Percentiles rank a stretch among this genome's conserved stretches.
These are phyloP conservation scores for Todiramphus saurophagus DNA, from an alignment of 2,113 vertebrate genomes.

Conservation along the genomic window DNA sequence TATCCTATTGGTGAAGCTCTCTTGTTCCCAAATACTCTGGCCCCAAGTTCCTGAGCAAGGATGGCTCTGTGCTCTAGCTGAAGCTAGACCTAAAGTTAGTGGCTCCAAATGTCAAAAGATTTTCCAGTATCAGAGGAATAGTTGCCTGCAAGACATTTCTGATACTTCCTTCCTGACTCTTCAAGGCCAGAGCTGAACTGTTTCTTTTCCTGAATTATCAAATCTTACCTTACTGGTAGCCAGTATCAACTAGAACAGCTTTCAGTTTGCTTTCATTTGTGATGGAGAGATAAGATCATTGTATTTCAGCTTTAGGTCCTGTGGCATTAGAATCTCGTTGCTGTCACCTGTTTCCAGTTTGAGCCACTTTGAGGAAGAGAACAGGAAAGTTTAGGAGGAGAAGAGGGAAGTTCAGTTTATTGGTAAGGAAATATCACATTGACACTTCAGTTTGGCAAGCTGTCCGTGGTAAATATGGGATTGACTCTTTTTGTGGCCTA, in stretches of 20 bases:
- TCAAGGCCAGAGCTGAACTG: background rate
- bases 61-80: background rate
- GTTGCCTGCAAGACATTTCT: background rate
- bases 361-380: background rate
- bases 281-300: background rate
- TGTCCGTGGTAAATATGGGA: background rate
- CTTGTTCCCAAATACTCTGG: background rate
- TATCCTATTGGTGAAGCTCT: background rate
- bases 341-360: background rate
- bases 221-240: background rate
- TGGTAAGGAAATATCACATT: background rate
- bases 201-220: background rate
- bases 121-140: background rate
- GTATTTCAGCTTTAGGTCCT: background rate
- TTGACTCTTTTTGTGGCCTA: background rate
- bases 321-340: background rate
- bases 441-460: background rate
- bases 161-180: background rate
- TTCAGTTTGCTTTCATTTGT: background rate
- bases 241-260: background rate
- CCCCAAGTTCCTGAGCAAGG: background rate
- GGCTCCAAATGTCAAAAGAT: background rate
- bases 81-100: background rate
- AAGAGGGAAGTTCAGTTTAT: background rate
- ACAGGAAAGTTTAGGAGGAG: background rate